Evolutionary conservation across 2,888 invertebrate genomes (phyloP).

Genomic region (Auanema sp.): DNA sequence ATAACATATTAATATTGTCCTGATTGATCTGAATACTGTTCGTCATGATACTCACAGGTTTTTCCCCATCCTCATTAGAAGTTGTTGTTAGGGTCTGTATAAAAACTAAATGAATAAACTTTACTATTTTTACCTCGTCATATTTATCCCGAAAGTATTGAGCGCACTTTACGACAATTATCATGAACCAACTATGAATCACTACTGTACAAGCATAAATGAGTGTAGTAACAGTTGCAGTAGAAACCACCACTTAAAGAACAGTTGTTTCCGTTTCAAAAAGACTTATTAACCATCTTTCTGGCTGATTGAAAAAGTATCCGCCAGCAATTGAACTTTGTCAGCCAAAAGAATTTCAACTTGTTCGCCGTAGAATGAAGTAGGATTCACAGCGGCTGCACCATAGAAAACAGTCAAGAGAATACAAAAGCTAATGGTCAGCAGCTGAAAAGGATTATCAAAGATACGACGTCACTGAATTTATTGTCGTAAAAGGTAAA

Average conservation of each 20-base stretch:
- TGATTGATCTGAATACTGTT: no score
- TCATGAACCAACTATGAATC: constrained; percentile 44
- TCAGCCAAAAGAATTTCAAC: constrained; percentile 36
- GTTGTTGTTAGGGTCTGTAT: no score
- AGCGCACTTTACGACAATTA: constrained; percentile 40
- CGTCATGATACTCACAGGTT: no score
- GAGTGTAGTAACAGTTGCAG: constrained; percentile 28
- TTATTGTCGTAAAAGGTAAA: no score
- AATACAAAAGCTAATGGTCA: constrained; percentile 35
- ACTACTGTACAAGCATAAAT: constrained; percentile 34
- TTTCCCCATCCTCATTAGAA: no score
- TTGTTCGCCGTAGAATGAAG: constrained; percentile 35
- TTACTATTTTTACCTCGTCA: no score
- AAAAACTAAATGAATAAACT: no score
- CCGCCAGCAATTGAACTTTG: constrained; percentile 35
- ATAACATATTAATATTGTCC: no score
- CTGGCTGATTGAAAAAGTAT: constrained; percentile 8
- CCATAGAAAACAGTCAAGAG: constrained; percentile 35
- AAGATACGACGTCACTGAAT: background rate
- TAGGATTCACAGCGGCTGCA: constrained; percentile 31
- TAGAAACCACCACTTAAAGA: constrained; percentile 31
- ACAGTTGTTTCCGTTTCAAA: background rate
- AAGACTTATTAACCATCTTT: constrained; percentile 3
- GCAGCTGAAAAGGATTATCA: constrained; percentile 24
- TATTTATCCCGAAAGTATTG: constrained; percentile 31